phyloP scores from a whole-genome alignment of 2,797 vertebrate species.

The Peromyscus aztecus region DNA sequence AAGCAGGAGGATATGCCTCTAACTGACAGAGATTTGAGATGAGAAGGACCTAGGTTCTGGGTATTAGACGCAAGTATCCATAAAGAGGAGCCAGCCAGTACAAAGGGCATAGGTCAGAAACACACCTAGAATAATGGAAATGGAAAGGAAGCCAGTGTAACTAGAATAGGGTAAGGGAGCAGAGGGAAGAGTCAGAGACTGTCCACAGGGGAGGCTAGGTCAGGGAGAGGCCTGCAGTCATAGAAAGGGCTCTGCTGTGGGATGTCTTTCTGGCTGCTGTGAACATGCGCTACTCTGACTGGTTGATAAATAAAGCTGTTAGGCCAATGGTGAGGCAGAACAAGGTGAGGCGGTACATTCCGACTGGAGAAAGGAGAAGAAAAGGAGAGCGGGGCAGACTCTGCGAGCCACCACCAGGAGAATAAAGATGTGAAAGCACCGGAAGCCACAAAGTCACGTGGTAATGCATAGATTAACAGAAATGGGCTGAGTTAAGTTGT shows the following conservation, averaged over 20 bases:
- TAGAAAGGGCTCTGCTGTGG: neutral
- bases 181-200: constrained; percentile 12
- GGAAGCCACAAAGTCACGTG: too few species aligned
- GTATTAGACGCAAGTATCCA: neutral
- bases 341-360: too few species aligned
- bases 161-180: neutral
- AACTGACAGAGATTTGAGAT: neutral
- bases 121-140: neutral
- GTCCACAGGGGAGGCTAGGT: neutral
- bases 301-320: too few species aligned
- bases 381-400: too few species aligned
- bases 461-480: too few species aligned
- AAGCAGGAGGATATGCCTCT: neutral
- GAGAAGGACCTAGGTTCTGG: neutral
- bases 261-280: too few species aligned
- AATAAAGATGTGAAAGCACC: too few species aligned
- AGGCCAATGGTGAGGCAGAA: too few species aligned
- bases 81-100: neutral
- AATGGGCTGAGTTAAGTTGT: too few species aligned
- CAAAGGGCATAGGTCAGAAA: neutral
- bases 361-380: too few species aligned
- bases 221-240: neutral
- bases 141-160: neutral
- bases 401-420: too few species aligned
- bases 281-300: too few species aligned